These are phyloP conservation scores for Thomomys bottae DNA, from an alignment of 2,113 vertebrate genomes.

Conservation along the genomic window DNA sequence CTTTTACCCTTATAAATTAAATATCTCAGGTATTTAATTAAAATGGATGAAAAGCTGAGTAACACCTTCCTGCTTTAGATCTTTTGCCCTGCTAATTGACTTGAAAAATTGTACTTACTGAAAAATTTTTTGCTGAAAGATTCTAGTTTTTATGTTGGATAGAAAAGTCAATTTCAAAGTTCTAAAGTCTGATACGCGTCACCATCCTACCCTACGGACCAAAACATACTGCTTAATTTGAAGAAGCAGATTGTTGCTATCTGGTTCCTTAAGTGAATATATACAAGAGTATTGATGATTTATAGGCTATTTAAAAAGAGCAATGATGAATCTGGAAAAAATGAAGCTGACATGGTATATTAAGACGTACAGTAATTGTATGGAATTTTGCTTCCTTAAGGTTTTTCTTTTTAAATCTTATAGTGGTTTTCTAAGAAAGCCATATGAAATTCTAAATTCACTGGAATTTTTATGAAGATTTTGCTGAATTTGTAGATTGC, in stretches of 20 bases:
- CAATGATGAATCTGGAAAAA: neutral
- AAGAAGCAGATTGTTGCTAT: neutral
- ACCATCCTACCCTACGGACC: neutral
- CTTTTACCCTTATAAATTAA: neutral
- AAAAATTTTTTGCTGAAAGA: neutral
- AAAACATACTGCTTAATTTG: neutral
- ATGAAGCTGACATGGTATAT: neutral
- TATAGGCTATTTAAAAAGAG: neutral
- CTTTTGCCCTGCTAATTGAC: neutral
- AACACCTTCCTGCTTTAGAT: neutral
- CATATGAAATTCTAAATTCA: neutral
- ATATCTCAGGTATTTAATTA: neutral
- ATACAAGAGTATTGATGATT: neutral
- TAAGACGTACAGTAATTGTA: neutral
- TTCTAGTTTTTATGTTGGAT: neutral
- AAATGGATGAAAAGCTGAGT: neutral
- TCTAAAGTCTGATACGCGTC: neutral
- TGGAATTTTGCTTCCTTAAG: conserved; percentile 3
- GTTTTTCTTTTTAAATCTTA: neutral
- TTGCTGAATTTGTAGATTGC: too few species aligned
- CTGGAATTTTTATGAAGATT: neutral
- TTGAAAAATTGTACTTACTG: neutral
- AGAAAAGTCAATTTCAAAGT: neutral
- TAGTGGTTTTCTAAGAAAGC: neutral
- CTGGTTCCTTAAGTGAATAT: neutral